Base-by-base conservation (phyloP, 2,113 vertebrate genomes). In the Piprites chloris region DNA sequence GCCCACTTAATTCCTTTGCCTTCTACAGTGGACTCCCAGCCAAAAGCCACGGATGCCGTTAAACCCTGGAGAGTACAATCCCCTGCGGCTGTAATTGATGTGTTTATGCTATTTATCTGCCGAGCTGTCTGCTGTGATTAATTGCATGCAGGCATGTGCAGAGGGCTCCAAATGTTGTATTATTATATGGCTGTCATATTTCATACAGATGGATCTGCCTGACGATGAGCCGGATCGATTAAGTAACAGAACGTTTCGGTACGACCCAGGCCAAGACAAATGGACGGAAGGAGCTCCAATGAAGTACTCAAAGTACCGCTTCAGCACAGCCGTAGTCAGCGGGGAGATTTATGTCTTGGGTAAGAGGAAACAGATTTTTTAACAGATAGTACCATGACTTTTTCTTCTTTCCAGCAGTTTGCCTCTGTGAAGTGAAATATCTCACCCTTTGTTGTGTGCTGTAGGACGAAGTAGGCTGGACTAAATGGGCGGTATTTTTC, bases 221-320 rank as follows among this genome's bases (percentile, higher is more conserved):
- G 99, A 99, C 83, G 99, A 99, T 95, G 99, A 99, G 96, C 99
- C 98, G 6, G 99, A 99, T 96, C 98, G 98, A 96, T 98, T 99
- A 95, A 99, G 98, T 97, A 99, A 99, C 98, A 98, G 98, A 87
- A 97, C 97, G n/a, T 97, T 99, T 96, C 98, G 97, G 83, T 99
- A 99, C 41, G 98, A 99, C 94, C 99, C 99, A 2, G 95, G 98
- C 86, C 98, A 94, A 96, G 99, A 99, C 95, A 98, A 98, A 85
- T 99, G 99, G 99, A 97, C 66, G 14, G 98, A 98, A 91, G 92
- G 98, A 4, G 74, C 98, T 1, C 98, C 99, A 11, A 99, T 99
- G 99, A 99, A 98, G 91, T 99, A 98, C 95, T 99, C 99, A 41
- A 99, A 99, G 96, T 99, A 99, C 94, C 98, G 99, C 62, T 99